Conservation (phyloP, 2,888 invertebrate species). For the Nymphalis c-album region DNA sequence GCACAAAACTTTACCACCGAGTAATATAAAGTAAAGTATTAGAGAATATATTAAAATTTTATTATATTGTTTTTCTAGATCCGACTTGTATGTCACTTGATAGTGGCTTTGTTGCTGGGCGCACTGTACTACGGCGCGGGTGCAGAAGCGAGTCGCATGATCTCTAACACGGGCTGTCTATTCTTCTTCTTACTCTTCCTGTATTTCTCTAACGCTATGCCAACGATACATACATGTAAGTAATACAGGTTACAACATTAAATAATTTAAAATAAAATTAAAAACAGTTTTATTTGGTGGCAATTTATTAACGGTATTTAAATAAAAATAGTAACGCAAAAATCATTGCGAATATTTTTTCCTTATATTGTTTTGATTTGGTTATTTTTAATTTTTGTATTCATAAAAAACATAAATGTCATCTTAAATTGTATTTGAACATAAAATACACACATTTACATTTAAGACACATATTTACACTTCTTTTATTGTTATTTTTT, state of each 20-base stretch:
- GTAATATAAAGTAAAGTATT: too few relatives aligned
- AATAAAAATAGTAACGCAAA: too few relatives aligned
- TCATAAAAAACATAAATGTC: too few relatives aligned
- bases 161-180: slow-evolving; percentile 80
- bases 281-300: neutral
- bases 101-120: slow-evolving; percentile 81
- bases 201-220: slow-evolving; percentile 84
- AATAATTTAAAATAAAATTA: too few relatives aligned
- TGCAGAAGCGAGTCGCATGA: slow-evolving; percentile 74
- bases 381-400: too few relatives aligned
- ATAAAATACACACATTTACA: neutral
- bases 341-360: too few relatives aligned
- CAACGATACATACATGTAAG: slow-evolving; percentile 84
- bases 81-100: slow-evolving; percentile 74
- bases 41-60: neutral
- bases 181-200: slow-evolving; percentile 83
- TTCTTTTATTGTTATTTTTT: neutral
- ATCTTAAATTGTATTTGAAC: too few relatives aligned
- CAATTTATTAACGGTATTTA: too few relatives aligned
- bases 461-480: too few relatives aligned
- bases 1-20: too few relatives aligned
- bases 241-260: slow-evolving; percentile 37
- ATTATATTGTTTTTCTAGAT: slow-evolving; percentile 53
- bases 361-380: too few relatives aligned
- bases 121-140: slow-evolving; percentile 82